phyloP scores from a whole-genome alignment of 2,113 vertebrate species.

The Triplophysa tibetana region DNA sequence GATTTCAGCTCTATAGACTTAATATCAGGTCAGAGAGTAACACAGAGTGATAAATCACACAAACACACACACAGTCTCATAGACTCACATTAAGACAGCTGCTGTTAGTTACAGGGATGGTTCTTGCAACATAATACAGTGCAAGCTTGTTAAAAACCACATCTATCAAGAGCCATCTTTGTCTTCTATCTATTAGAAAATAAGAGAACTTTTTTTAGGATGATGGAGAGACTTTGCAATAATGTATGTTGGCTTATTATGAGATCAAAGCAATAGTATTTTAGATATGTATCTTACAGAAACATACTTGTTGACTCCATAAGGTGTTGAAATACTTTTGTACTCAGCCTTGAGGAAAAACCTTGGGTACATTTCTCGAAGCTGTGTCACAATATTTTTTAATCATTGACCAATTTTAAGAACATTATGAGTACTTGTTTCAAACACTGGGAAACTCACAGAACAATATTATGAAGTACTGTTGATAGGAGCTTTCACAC shows the following conservation, averaged over 20 bases:
- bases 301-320: slow-evolving; percentile 22
- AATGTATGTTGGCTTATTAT: not conserved
- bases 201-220: slow-evolving; percentile 15
- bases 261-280: not conserved
- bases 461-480: slow-evolving; percentile 40
- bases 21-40: slow-evolving; percentile 40
- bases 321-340: slow-evolving; percentile 20
- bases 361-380: slow-evolving; percentile 39
- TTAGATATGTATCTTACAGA: slow-evolving; percentile 28
- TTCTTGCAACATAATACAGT: slow-evolving; percentile 69
- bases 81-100: slow-evolving; percentile 23
- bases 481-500: slow-evolving; percentile 37
- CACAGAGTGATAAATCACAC: slow-evolving; percentile 69
- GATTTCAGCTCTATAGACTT: slow-evolving; percentile 10
- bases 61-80: slow-evolving; percentile 14
- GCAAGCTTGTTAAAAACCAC: slow-evolving; percentile 68
- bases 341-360: slow-evolving; percentile 38
- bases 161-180: slow-evolving; percentile 66
- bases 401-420: slow-evolving; percentile 52
- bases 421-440: slow-evolving; percentile 46
- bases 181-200: slow-evolving; percentile 59
- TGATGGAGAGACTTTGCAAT: slow-evolving; percentile 42
- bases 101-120: slow-evolving; percentile 71
- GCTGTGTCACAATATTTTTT: slow-evolving; percentile 52
- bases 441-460: slow-evolving; percentile 31